Conservation (phyloP, 2,113 vertebrate species). For the Perca schrenkii region DNA sequence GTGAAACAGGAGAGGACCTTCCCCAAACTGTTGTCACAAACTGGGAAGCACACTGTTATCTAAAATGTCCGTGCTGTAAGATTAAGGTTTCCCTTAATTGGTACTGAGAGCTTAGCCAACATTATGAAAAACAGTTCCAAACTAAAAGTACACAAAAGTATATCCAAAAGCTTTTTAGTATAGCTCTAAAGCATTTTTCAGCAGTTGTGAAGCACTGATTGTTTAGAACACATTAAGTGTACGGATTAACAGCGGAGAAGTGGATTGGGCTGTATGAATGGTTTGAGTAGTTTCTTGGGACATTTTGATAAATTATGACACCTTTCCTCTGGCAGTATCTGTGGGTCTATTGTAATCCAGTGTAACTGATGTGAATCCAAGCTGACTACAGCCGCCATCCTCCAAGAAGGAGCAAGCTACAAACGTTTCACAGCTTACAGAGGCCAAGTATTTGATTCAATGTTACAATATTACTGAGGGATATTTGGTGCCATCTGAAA, state of each 20-base stretch:
- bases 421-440: constrained; percentile 16
- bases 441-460: background rate
- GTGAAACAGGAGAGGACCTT: background rate
- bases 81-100: background rate
- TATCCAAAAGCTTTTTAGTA: background rate
- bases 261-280: background rate
- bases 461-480: background rate
- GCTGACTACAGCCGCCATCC: constrained; percentile 4
- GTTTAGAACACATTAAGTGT: background rate
- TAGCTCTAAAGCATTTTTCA: background rate
- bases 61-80: background rate
- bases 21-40: background rate
- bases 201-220: background rate
- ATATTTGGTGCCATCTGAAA: constrained; percentile 16
- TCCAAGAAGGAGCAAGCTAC: background rate
- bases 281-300: background rate
- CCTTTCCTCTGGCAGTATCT: background rate
- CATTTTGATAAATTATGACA: background rate
- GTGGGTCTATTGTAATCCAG: constrained; percentile 18
- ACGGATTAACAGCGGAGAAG: background rate
- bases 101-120: background rate
- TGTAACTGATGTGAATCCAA: constrained; percentile 38
- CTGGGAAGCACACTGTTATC: background rate
- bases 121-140: background rate
- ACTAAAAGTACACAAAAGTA: background rate